Percentiles rank a stretch among this genome's conserved stretches.
phyloP scores from a whole-genome alignment of 2,888 invertebrate genomes.

The Melinaea marsaeus region DNA sequence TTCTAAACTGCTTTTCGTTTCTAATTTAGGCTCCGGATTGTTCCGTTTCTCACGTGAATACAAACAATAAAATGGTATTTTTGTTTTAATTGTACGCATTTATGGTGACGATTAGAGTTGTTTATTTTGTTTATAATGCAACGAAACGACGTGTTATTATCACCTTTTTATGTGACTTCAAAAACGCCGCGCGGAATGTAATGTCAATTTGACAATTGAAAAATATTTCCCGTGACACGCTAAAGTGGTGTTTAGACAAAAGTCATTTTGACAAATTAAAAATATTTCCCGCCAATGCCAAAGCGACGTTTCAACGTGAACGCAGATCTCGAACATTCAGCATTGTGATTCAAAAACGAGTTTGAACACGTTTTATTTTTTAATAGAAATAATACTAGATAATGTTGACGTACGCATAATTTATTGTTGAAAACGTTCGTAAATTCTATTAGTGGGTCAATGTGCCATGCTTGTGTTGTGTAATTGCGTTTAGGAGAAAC shows the following conservation, averaged over 20 bases:
- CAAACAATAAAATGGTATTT: too few species aligned
- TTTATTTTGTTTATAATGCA: too few species aligned
- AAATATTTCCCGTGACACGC: slow-evolving; percentile 45
- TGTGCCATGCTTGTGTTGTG: slow-evolving; percentile 42
- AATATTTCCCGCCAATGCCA: slow-evolving; percentile 44
- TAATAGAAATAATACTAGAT: slow-evolving; percentile 15
- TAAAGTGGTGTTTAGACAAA: not conserved
- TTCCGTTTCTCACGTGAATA: not conserved
- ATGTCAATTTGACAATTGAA: slow-evolving; percentile 49
- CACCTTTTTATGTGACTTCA: slow-evolving; percentile 38
- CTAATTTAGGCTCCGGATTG: not conserved
- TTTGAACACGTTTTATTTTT: not conserved
- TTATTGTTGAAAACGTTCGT: slow-evolving; percentile 37
- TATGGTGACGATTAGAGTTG: too few species aligned
- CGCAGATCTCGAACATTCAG: not conserved
- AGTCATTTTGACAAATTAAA: slow-evolving; percentile 50
- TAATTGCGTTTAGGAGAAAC: slow-evolving; percentile 29
- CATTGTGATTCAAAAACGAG: not conserved
- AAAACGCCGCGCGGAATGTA: slow-evolving; percentile 35
- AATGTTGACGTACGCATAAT: slow-evolving; percentile 26
- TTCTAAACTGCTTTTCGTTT: slow-evolving; percentile 15
- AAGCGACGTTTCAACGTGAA: not conserved
- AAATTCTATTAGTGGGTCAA: slow-evolving; percentile 38
- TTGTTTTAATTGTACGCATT: too few species aligned
- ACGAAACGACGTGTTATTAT: slow-evolving; percentile 31